A percentile compares a stretch with the other conserved stretches of the same genome.
These are phyloP conservation scores for Umimayanthus chanpuru DNA, from an alignment of 92 coral and sea anemone genomes.

Conservation along the genomic window DNA sequence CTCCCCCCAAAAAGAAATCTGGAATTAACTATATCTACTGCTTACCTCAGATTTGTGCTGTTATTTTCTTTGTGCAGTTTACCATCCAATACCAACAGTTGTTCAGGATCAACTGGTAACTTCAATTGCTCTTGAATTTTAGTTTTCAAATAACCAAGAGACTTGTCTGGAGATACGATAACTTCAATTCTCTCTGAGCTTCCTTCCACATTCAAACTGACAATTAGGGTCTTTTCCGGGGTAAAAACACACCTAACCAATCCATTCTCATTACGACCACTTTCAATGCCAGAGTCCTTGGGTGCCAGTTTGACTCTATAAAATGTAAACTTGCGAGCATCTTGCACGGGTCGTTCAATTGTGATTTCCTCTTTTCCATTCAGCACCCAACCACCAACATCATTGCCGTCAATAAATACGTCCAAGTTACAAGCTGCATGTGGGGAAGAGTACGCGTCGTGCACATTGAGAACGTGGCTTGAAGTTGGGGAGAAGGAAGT, in stretches of 20 bases:
- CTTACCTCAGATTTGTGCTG: background rate
- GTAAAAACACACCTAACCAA: conserved; percentile 49
- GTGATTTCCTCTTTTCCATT: conserved; percentile 36
- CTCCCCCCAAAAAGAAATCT: no score
- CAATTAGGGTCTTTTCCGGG: conserved; percentile 21
- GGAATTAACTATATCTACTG: no score
- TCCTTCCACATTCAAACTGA: background rate
- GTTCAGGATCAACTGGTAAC: background rate
- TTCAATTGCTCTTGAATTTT: background rate
- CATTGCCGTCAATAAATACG: conserved; percentile 55
- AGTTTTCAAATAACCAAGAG: background rate
- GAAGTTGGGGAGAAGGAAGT: background rate
- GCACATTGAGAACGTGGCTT: background rate
- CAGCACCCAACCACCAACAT: conserved; percentile 55
- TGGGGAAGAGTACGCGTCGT: background rate
- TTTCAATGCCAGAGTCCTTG: conserved; percentile 45
- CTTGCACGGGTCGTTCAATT: conserved; percentile 51
- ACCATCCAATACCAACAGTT: background rate
- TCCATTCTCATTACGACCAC: conserved; percentile 48
- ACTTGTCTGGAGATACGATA: background rate
- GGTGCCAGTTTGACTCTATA: conserved; percentile 57
- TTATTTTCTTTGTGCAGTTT: background rate
- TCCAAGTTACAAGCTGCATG: conserved; percentile 50
- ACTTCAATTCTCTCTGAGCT: background rate
- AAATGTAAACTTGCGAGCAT: conserved; percentile 54